Base-by-base conservation (phyloP, 2,888 invertebrate genomes). In the Tuta absoluta region DNA sequence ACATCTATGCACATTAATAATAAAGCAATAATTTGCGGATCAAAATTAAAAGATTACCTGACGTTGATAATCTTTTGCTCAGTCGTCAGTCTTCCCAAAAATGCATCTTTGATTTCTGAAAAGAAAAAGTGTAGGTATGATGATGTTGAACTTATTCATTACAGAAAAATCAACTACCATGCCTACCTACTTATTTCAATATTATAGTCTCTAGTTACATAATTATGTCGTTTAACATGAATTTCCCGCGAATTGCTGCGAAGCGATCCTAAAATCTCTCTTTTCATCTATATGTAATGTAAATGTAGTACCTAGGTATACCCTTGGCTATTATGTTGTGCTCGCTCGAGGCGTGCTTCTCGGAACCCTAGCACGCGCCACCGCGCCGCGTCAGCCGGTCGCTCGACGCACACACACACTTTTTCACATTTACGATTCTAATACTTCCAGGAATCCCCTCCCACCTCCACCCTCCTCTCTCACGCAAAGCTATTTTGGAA, bases 291-390 rank as follows among this genome's bases (percentile, higher is more conserved):
- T 8, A 33, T 33, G 33, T 33, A 33, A n/a, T n/a, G n/a, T 1
- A 33, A 8, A 28, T 2, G 28, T 28, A 28, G 28, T 28, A 28
- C 3, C 3, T n/a, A 17, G 48, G n/a, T 48, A 24, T 28, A 48
- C 28, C 45, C 61, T 48, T 45, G 28, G 19, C 28, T 61, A 48
- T 60, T 38, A 37, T 37, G 49, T 49, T 53, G 53, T 53, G 53
- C 53, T 24, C 24, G 53, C 53, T 24, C 24, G 24, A 21, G 53
- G 76, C 77, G 76, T 73, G 74, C 77, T 89, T 89, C 89, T 82
- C 72, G 80, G 89, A 89, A 89, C 79, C 78, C 81, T 67, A 81
- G 85, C 85, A 87, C 85, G 85, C 84, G 82, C 82, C 84, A 82
- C 82, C 84, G 82, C 82, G 71, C 69, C 66, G 71, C 72, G 65